These are phyloP conservation scores for Ericerus pela DNA, from an alignment of 1,140 invertebrate species.

Conservation along the genomic window DNA sequence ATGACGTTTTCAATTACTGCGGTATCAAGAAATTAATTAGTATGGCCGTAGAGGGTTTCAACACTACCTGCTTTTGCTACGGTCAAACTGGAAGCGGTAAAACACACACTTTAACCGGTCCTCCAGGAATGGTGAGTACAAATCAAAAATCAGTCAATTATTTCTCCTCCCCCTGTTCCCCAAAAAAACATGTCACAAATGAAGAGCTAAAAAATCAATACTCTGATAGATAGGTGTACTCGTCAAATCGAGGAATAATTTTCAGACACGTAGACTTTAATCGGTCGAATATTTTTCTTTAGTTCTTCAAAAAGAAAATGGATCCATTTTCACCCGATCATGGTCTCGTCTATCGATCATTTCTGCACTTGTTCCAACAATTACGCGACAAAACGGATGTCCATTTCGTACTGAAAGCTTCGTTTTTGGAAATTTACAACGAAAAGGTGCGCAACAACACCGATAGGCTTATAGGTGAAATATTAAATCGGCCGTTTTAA, in stretches of 20 bases:
- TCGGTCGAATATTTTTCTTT: conserved; percentile 30
- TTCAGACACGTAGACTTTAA: conserved; percentile 19
- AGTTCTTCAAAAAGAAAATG: conserved; percentile 45
- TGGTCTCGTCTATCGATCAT: conserved; percentile 74
- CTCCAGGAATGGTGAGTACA: conserved; percentile 57
- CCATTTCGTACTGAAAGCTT: conserved; percentile 78
- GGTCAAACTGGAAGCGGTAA: conserved; percentile 95
- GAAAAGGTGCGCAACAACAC: conserved; percentile 53
- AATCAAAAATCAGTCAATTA: too few species aligned
- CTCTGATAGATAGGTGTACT: too few species aligned
- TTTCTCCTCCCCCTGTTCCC: too few species aligned
- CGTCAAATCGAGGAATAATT: too few species aligned
- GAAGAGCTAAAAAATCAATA: too few species aligned
- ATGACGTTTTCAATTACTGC: conserved; percentile 40
- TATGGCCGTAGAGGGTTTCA: conserved; percentile 85
- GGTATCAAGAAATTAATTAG: conserved; percentile 73
- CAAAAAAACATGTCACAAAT: too few species aligned
- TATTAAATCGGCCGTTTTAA: not conserved
- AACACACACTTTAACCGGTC: conserved; percentile 87
- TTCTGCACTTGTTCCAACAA: conserved; percentile 76
- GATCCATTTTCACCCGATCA: conserved; percentile 51
- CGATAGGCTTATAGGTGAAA: not conserved
- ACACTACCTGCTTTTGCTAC: conserved; percentile 87
- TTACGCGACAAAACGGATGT: conserved; percentile 55
- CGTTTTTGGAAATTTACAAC: conserved; percentile 90